Conservation (phyloP, 2,888 invertebrate species). For the Seira ritae region DNA sequence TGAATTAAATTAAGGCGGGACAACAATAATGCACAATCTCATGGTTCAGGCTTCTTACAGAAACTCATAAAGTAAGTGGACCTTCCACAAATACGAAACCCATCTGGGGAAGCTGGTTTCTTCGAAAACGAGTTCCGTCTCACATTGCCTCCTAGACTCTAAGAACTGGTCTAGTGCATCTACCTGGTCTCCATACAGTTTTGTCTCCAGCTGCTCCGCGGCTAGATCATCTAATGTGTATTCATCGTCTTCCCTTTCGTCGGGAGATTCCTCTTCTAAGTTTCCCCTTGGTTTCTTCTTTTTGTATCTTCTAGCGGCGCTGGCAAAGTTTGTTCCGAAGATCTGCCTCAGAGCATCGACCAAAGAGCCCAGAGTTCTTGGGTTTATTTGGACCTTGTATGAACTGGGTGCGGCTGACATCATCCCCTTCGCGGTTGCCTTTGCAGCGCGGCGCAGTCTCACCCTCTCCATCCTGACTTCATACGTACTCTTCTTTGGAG, state of each 20-base stretch:
- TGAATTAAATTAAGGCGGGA: too few species aligned
- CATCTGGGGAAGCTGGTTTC: conserved; percentile 35
- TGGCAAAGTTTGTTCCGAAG: conserved; percentile 10
- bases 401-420: too few species aligned
- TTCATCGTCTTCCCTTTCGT: background rate
- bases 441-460: too few species aligned
- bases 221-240: background rate
- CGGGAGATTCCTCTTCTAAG: too few species aligned
- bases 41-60: conserved; percentile 20
- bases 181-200: conserved; percentile 30
- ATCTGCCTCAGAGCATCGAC: conserved; percentile 16
- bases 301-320: conserved; percentile 1
- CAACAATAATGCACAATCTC: too few species aligned
- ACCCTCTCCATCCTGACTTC: too few species aligned
- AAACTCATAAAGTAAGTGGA: conserved; percentile 46
- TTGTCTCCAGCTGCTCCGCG: conserved; percentile 2
- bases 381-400: conserved; percentile 31
- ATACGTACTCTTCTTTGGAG: too few species aligned
- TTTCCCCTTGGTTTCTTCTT: conserved; percentile 22
- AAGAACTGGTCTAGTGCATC: conserved; percentile 17
- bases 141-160: conserved; percentile 25
- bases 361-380: conserved; percentile 43
- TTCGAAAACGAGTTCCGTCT: conserved; percentile 34
- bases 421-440: too few species aligned
- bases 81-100: conserved; percentile 37